Percentiles rank a stretch among this genome's conserved stretches.
Conservation (phyloP, 2,888 invertebrate genomes). For the Trimorus sp. region DNA sequence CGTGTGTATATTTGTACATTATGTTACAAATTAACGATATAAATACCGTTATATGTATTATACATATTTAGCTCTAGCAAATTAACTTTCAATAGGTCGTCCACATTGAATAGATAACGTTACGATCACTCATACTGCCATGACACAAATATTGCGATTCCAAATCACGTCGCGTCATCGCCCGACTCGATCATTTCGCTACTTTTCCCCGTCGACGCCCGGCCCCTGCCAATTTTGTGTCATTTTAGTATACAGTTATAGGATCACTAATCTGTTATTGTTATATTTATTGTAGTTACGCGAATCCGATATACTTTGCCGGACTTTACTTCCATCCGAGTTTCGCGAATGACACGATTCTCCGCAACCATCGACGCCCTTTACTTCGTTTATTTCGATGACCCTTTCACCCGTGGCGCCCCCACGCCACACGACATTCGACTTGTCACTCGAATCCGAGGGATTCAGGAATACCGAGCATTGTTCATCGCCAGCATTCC, state of each 20-base stretch:
- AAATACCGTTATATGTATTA: slow-evolving; percentile 73
- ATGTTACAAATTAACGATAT: slow-evolving; percentile 78
- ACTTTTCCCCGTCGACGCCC: neutral
- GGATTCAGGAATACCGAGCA: slow-evolving; percentile 39
- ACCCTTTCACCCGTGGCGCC: slow-evolving; percentile 16
- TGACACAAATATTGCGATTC: slow-evolving; percentile 56
- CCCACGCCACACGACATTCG: neutral
- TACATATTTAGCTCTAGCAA: slow-evolving; percentile 77
- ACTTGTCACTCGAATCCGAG: slow-evolving; percentile 26
- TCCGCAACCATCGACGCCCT: no score
- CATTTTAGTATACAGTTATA: slow-evolving; percentile 53
- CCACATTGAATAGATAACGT: slow-evolving; percentile 59
- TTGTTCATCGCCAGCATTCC: neutral
- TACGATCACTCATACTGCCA: slow-evolving; percentile 57
- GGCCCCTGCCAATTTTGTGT: slow-evolving; percentile 45
- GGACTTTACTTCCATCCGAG: no score
- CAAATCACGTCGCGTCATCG: slow-evolving; percentile 25
- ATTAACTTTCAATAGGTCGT: slow-evolving; percentile 75
- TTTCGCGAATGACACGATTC: no score
- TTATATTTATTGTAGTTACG: slow-evolving; percentile 62
- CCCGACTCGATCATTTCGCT: neutral
- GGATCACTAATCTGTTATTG: slow-evolving; percentile 55
- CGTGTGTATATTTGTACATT: slow-evolving; percentile 80
- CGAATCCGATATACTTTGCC: neutral
- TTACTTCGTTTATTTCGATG: no score